Percentiles rank a stretch among this genome's conserved stretches.
Evolutionary conservation across 2,797 vertebrate species (phyloP).

Genomic region (Trachurus trachurus): DNA sequence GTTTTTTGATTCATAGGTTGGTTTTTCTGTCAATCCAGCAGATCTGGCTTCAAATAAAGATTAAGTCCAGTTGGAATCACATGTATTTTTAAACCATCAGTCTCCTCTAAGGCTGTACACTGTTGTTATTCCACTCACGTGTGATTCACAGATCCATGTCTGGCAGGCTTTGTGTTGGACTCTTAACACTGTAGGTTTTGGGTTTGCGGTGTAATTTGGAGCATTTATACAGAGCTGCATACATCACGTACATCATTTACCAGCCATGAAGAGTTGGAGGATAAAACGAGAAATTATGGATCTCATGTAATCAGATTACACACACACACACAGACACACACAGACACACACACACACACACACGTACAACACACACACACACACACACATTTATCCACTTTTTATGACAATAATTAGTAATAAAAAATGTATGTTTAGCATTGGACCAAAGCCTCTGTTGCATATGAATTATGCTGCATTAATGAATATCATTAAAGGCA

Average conservation of each 20-base stretch:
- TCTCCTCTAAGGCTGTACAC: constrained; percentile 16
- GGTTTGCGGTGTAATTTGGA: constrained; percentile 45
- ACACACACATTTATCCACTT: constrained; percentile 13
- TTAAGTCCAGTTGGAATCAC: constrained; percentile 51
- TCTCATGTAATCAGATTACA: constrained; percentile 43
- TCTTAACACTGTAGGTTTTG: constrained; percentile 41
- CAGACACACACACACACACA: constrained; percentile 4
- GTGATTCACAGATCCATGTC: constrained; percentile 52
- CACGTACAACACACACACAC: neutral
- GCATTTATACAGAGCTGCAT: constrained; percentile 34
- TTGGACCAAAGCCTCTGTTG: constrained; percentile 54
- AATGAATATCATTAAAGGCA: constrained; percentile 69
- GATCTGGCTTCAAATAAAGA: constrained; percentile 44
- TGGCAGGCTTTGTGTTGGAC: constrained; percentile 52
- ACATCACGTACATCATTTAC: constrained; percentile 21
- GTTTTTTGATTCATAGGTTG: constrained; percentile 21
- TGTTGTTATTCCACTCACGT: constrained; percentile 62
- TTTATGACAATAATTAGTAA: constrained; percentile 53
- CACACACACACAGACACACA: constrained; percentile 3
- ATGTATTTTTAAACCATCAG: constrained; percentile 63
- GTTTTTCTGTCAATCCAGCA: constrained; percentile 33
- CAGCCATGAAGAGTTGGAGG: constrained; percentile 34
- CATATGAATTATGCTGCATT: constrained; percentile 56
- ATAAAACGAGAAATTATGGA: constrained; percentile 49
- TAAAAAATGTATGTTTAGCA: constrained; percentile 47